phyloP scores from a whole-genome alignment of 2,797 vertebrate species.

The Poecile montanus region DNA sequence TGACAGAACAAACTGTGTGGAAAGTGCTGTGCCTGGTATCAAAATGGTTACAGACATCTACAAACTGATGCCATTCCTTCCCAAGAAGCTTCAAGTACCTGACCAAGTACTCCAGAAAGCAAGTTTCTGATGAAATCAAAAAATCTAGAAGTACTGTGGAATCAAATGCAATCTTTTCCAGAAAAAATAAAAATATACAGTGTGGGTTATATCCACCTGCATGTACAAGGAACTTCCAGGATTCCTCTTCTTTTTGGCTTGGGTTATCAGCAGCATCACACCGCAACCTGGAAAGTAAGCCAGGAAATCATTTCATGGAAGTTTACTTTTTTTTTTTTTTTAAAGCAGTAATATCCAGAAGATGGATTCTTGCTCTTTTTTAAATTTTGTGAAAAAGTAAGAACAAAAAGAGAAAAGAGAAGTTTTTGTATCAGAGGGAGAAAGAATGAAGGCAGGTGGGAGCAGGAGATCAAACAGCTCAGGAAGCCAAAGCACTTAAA shows the following conservation, averaged over 20 bases:
- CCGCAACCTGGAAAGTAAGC: conserved; percentile 56
- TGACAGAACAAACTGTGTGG: neutral
- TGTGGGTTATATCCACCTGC: conserved; percentile 87
- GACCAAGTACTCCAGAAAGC: conserved; percentile 93
- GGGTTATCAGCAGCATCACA: neutral
- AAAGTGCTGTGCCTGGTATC: neutral
- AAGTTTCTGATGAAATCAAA: conserved; percentile 93
- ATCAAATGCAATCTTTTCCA: conserved; percentile 87
- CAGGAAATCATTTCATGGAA: neutral
- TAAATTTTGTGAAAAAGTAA: neutral
- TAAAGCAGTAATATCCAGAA: neutral
- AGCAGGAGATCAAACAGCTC: rapidly evolving
- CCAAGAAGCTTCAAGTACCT: conserved; percentile 87
- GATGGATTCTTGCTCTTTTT: neutral
- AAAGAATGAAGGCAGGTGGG: neutral
- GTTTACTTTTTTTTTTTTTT: neutral
- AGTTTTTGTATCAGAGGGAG: neutral
- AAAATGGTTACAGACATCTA: conserved; percentile 68
- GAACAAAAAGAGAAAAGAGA: neutral
- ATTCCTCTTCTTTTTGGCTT: conserved; percentile 15
- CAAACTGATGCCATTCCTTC: conserved; percentile 80
- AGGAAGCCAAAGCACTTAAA: neutral
- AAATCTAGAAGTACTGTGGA: conserved; percentile 91
- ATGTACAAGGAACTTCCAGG: conserved; percentile 51
- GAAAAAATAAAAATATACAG: conserved; percentile 88